These are phyloP conservation scores for cat (Felis catus) DNA, from an alignment of 2,113 vertebrate genomes.

Conservation along the genomic window DNA sequence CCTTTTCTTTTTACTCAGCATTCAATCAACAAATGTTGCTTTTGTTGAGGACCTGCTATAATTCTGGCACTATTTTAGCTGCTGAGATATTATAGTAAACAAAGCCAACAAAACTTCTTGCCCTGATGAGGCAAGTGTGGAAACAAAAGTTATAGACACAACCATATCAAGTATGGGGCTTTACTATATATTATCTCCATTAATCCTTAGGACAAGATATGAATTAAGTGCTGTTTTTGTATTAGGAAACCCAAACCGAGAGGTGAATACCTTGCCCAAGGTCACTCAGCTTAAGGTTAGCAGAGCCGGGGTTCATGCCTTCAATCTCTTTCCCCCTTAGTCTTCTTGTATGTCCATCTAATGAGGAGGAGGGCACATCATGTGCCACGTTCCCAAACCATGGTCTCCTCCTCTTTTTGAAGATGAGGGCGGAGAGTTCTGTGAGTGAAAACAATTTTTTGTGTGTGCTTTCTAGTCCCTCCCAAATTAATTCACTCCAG, in stretches of 20 bases:
- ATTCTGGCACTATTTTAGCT: background rate
- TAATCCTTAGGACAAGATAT: background rate
- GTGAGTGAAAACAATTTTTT: background rate
- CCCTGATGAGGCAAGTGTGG: background rate
- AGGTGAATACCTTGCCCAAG: background rate
- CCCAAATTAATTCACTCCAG: background rate
- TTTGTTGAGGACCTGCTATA: background rate
- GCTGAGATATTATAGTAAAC: background rate
- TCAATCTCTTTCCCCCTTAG: background rate
- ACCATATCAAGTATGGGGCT: background rate
- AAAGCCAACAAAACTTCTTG: background rate
- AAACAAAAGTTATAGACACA: background rate
- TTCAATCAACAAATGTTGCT: background rate
- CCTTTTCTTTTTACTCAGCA: background rate
- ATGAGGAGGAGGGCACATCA: background rate
- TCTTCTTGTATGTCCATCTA: background rate
- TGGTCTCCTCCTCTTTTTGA: background rate
- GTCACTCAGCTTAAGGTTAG: background rate
- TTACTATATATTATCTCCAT: background rate
- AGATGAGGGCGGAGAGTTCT: background rate
- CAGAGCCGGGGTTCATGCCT: background rate
- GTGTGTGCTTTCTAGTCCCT: background rate
- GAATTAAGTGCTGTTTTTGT: background rate
- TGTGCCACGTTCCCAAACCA: background rate
- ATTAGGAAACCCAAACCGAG: background rate